Evolutionary conservation across 2,888 invertebrate genomes (phyloP).

Genomic region (Rhopalosiphum nymphaeae): DNA sequence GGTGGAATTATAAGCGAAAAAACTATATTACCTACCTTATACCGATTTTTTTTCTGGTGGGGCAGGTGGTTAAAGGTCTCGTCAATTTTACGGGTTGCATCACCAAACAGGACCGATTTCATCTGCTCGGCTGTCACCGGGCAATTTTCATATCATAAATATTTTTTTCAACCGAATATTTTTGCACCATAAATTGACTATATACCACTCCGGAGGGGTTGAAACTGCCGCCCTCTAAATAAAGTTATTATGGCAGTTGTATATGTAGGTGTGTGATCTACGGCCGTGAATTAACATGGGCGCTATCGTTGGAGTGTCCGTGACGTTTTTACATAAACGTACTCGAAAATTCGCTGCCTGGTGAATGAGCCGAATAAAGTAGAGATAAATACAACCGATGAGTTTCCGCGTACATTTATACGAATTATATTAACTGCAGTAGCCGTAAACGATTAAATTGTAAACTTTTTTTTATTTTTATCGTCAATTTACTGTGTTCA

Average conservation of each 20-base stretch:
- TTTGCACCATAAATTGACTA: slow-evolving; percentile 31
- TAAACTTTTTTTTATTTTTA: background rate
- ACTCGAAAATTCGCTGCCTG: slow-evolving; percentile 12
- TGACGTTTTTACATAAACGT: slow-evolving; percentile 45
- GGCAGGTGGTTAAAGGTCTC: background rate
- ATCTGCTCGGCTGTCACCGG: slow-evolving; percentile 11
- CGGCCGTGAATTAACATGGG: slow-evolving; percentile 14
- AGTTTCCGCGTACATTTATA: background rate
- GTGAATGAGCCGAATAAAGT: slow-evolving; percentile 1
- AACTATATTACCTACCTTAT: slow-evolving; percentile 25
- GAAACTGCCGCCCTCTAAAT: slow-evolving; percentile 14
- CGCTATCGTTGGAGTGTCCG: background rate
- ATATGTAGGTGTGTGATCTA: slow-evolving; percentile 37
- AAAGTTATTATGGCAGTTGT: slow-evolving; percentile 38
- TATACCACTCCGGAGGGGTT: background rate
- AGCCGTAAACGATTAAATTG: slow-evolving; percentile 22
- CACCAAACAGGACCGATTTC: slow-evolving; percentile 41
- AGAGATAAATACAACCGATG: slow-evolving; percentile 31
- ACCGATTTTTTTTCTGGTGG: background rate
- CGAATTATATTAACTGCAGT: background rate
- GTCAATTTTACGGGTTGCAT: slow-evolving; percentile 56
- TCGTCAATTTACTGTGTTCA: background rate
- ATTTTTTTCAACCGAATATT: slow-evolving; percentile 24
- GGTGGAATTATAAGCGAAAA: slow-evolving; percentile 34
- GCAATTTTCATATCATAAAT: slow-evolving; percentile 52